Conservation (phyloP, 1,140 invertebrate species). For the Ceratoteleas bidentatus region DNA sequence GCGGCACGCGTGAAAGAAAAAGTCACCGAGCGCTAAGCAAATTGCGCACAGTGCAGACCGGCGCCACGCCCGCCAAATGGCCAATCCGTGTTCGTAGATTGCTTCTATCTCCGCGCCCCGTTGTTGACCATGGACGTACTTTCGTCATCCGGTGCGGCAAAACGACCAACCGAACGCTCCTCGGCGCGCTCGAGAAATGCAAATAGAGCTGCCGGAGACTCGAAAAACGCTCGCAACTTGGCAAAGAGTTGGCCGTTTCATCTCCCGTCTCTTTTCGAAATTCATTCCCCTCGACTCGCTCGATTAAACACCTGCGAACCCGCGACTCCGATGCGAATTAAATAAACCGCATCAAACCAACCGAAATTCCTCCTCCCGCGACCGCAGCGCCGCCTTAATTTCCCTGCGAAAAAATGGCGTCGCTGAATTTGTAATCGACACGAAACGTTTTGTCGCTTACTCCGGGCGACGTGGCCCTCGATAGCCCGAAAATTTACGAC, state of each 20-base stretch:
- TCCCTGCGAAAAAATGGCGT: constrained; percentile 11
- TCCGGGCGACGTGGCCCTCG: constrained; percentile 26
- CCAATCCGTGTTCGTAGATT: constrained; percentile 81
- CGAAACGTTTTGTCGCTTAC: constrained; percentile 39
- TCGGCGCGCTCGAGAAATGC: constrained; percentile 37
- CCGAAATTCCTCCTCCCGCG: no score
- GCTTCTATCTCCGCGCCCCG: constrained; percentile 79
- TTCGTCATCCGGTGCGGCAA: constrained; percentile 75
- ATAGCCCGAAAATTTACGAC: constrained; percentile 46
- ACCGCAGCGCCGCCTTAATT: no score
- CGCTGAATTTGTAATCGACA: constrained; percentile 6
- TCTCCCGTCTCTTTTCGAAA: no score
- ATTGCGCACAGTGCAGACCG: constrained; percentile 72
- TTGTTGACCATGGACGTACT: constrained; percentile 74
- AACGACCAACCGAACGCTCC: constrained; percentile 28
- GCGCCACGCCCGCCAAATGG: constrained; percentile 78
- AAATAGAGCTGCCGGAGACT: constrained; percentile 19
- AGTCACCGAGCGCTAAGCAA: constrained; percentile 70
- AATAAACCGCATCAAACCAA: no score
- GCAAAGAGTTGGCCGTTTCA: no score
- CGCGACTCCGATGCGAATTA: no score
- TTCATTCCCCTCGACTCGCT: no score
- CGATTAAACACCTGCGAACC: no score
- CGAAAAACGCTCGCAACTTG: no score
- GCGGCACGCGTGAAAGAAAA: constrained; percentile 59